Base-by-base conservation (phyloP, 2,888 invertebrate species). In the Leptinotarsa rubiginosa region DNA sequence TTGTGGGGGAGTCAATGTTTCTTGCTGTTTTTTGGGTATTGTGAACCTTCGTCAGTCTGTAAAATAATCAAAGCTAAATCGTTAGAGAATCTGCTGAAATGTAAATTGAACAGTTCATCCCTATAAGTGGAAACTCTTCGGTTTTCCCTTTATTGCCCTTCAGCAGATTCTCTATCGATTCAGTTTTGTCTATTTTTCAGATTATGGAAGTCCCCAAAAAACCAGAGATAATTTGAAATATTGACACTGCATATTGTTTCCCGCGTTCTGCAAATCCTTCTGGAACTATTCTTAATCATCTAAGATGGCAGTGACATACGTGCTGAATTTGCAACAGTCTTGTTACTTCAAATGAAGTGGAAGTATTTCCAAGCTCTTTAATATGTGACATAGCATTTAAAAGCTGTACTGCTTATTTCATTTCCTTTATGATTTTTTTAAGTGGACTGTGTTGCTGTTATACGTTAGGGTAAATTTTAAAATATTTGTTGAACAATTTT, bases 381-480 rank as follows among this genome's bases (percentile, higher is more conserved):
- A 73, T 77, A 81, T 78, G 76, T 69, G 65, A 22, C 69, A 13
- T 73, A 75, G 69, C 75, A 68, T 77, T 75, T 75, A 65, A 64
- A 79, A 83, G 82, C 83, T 84, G 81, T 84, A 82, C 77, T 79
- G 82, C 82, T 83, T 78, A 81, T 81, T 66, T 65, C 3, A 72
- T 64, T 62, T 71, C 49, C 66, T 49, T 73, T 25, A 81, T 81
- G 78, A 76, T 79, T 81, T 83, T 79, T 78, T 77, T 82, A 83
- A 41, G 41, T 85, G 84, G 82, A 83, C 84, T 83, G 81, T 84
- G 80, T 84, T 83, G 83, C 83, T 79, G 81, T 82, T 82, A 82
- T 76, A 73, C 78, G 79, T 81, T 78, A 76, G 81, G 80, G 81
- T 77, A 80, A 79, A 81, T 80, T 82, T 79, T 78, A 80, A 71